Conservation (phyloP, 2,888 invertebrate genomes). For the Tipula confusa region DNA sequence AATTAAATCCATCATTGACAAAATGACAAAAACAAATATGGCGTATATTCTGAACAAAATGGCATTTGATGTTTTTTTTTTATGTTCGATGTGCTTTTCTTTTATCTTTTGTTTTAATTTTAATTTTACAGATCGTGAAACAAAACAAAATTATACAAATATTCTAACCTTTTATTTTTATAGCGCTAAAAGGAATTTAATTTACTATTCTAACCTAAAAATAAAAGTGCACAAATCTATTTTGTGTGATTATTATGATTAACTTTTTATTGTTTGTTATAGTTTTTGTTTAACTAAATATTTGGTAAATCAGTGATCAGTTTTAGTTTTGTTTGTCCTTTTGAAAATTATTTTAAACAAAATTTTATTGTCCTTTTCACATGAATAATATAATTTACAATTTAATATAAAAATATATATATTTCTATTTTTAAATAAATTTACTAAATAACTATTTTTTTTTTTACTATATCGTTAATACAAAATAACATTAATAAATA, state of each 20-base stretch:
- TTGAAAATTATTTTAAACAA: background rate
- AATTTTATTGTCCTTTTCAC: background rate
- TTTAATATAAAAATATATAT: too few species aligned
- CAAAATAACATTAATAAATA: slow-evolving; percentile 37
- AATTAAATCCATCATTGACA: too few species aligned
- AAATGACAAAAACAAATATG: background rate
- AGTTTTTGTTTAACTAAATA: background rate
- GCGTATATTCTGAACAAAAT: background rate
- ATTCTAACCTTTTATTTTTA: slow-evolving; percentile 27
- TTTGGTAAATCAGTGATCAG: background rate
- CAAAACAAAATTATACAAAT: background rate
- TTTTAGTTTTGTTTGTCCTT: background rate
- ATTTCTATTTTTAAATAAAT: background rate
- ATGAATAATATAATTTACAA: background rate
- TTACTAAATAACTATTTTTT: background rate
- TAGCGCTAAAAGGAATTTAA: slow-evolving; percentile 27
- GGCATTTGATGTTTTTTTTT: background rate
- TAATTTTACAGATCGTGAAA: background rate
- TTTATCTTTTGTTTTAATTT: background rate
- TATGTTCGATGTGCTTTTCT: background rate
- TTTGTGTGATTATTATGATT: background rate
- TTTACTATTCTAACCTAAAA: background rate
- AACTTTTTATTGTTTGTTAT: slow-evolving; percentile 12
- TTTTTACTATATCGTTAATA: background rate
- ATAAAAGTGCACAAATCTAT: background rate